A percentile compares a stretch with the other conserved stretches of the same genome.
Evolutionary conservation across 2,113 vertebrate species (phyloP).

Genomic region (Pelmatolapia mariae): DNA sequence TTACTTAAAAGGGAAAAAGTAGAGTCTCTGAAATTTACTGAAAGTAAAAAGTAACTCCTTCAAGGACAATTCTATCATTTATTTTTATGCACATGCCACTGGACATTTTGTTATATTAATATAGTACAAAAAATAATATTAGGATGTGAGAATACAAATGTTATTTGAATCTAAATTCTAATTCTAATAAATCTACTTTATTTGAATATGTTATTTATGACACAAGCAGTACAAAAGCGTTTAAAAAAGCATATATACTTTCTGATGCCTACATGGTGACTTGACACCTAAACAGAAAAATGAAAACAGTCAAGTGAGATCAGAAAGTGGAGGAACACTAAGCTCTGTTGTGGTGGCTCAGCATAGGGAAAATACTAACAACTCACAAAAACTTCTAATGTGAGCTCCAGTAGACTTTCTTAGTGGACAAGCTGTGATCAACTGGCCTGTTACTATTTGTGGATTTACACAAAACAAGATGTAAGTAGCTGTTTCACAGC

Average conservation of each 20-base stretch:
- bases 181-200: not conserved
- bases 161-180: not conserved
- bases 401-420: not conserved
- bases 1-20: not conserved
- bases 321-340: not conserved
- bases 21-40: not conserved
- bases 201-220: not conserved
- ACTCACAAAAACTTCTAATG: not conserved
- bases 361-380: not conserved
- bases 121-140: not conserved
- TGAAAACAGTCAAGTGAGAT: not conserved
- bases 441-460: not conserved
- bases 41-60: not conserved
- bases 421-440: not conserved
- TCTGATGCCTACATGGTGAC: not conserved
- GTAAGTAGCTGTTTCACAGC: not conserved
- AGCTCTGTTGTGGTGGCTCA: not conserved
- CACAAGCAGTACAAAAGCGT: not conserved
- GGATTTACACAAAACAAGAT: not conserved
- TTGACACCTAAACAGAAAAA: not conserved
- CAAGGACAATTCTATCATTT: not conserved
- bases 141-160: not conserved
- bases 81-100: not conserved
- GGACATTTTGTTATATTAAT: not conserved
- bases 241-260: not conserved